phyloP scores from a whole-genome alignment of 2,797 vertebrate species.

The Thalassophryne amazonica region DNA sequence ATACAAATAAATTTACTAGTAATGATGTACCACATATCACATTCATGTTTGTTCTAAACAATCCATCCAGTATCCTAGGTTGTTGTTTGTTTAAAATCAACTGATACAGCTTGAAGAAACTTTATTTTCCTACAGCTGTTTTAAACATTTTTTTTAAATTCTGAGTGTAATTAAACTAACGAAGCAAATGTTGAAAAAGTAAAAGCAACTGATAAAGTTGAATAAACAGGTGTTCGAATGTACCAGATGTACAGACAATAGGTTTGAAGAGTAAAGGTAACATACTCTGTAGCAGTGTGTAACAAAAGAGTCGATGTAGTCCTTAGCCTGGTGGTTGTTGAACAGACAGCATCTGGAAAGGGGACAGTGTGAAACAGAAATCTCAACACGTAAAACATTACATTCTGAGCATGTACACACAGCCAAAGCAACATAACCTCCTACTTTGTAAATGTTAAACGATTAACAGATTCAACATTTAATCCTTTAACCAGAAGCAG shows the following conservation, averaged over 20 bases:
- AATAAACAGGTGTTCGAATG: background rate
- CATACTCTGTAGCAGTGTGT: slow-evolving; percentile 95
- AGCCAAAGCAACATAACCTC: background rate
- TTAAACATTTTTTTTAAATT: background rate
- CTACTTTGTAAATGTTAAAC: background rate
- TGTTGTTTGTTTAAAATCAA: too few species aligned
- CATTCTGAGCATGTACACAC: background rate
- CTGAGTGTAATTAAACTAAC: background rate
- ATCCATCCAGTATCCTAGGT: too few species aligned
- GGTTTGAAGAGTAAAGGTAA: background rate
- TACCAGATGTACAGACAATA: background rate
- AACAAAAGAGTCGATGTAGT: slow-evolving; percentile 98
- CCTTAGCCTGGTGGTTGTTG: slow-evolving; percentile 98
- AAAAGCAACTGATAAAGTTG: background rate
- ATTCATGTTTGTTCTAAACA: too few species aligned
- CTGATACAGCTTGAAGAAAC: too few species aligned
- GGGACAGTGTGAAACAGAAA: background rate
- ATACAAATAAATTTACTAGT: background rate
- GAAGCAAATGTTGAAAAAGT: background rate
- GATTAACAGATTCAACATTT: background rate
- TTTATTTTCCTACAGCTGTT: background rate
- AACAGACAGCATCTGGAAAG: slow-evolving; percentile 90
- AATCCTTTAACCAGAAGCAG: background rate
- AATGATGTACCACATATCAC: background rate
- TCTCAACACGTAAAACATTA: background rate